A percentile compares a stretch with the other conserved stretches of the same genome.
phyloP scores from a whole-genome alignment of 2,888 invertebrate species.

The Harmothoe impar region DNA sequence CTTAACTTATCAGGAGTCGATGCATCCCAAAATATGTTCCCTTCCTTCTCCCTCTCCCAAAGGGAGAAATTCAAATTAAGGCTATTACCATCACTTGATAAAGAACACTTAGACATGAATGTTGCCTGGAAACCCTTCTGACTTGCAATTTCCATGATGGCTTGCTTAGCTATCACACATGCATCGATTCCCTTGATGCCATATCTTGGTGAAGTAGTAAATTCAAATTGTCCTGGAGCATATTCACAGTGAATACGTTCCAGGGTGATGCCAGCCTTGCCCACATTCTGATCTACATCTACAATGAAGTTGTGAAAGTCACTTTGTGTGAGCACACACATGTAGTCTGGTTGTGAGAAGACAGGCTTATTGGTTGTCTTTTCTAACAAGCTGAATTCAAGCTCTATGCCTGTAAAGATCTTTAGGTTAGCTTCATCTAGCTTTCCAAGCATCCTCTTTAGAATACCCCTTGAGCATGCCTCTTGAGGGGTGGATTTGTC shows the following conservation, averaged over 20 bases:
- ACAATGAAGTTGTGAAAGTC: not conserved
- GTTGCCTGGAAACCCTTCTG: constrained; percentile 62
- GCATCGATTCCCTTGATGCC: constrained; percentile 69
- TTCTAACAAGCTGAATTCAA: not conserved
- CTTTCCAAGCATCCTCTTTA: not conserved
- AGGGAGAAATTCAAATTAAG: constrained; percentile 71
- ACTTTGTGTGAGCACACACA: not conserved
- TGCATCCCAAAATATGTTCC: constrained; percentile 66
- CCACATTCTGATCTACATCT: constrained; percentile 63
- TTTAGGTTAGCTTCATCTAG: not conserved
- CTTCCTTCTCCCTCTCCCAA: constrained; percentile 58
- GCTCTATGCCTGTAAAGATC: not conserved
- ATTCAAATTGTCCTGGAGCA: constrained; percentile 69
- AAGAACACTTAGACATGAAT: constrained; percentile 70
- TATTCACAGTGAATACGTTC: constrained; percentile 66
- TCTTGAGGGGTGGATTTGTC: not conserved
- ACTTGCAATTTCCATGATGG: constrained; percentile 68
- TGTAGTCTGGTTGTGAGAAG: not conserved
- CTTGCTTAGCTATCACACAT: constrained; percentile 66
- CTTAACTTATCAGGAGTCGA: constrained; percentile 62
- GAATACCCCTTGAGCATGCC: not conserved
- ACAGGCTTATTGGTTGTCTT: not conserved
- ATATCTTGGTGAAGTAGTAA: constrained; percentile 62
- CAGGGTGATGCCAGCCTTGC: constrained; percentile 59
- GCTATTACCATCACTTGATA: constrained; percentile 55